These are phyloP conservation scores for Strigamia crassipes DNA, from an alignment of 2,888 invertebrate genomes.

Conservation along the genomic window DNA sequence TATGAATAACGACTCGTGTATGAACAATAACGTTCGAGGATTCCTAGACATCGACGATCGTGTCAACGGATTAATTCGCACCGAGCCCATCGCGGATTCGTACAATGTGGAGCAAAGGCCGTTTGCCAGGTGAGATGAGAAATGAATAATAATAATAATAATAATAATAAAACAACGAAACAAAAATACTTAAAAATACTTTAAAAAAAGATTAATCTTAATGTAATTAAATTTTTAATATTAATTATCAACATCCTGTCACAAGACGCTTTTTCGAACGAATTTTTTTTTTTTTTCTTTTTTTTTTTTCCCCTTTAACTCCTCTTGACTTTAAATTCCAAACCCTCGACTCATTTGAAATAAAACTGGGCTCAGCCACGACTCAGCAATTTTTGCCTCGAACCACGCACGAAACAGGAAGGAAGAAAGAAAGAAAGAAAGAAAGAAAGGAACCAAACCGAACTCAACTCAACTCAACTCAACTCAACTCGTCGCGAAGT, in stretches of 20 bases:
- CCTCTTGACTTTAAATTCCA: not conserved
- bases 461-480: not conserved
- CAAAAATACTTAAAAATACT: no score
- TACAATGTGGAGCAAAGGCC: conserved; percentile 82
- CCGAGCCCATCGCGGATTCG: conserved; percentile 74
- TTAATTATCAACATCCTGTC: no score
- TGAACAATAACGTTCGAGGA: conserved; percentile 47
- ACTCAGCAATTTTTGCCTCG: conserved; percentile 10
- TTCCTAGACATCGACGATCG: conserved; percentile 46
- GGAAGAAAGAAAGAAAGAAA: not conserved
- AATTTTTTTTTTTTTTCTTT: no score
- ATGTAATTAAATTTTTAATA: no score
- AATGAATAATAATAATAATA: no score
- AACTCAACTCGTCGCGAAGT: no score
- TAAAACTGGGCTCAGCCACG: conserved; percentile 1
- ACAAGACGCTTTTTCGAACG: not conserved
- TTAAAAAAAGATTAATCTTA: not conserved
- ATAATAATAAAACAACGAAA: no score
- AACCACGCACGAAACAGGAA: conserved; percentile 23
- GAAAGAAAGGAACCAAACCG: not conserved
- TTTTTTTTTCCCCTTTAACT: not conserved
- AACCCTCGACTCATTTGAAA: conserved; percentile 6
- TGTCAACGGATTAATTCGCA: conserved; percentile 66
- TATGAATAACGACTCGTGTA: not conserved
- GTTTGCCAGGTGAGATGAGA: conserved; percentile 79